Base-by-base conservation (phyloP, 2,888 invertebrate species). In the Macaria liturata region DNA sequence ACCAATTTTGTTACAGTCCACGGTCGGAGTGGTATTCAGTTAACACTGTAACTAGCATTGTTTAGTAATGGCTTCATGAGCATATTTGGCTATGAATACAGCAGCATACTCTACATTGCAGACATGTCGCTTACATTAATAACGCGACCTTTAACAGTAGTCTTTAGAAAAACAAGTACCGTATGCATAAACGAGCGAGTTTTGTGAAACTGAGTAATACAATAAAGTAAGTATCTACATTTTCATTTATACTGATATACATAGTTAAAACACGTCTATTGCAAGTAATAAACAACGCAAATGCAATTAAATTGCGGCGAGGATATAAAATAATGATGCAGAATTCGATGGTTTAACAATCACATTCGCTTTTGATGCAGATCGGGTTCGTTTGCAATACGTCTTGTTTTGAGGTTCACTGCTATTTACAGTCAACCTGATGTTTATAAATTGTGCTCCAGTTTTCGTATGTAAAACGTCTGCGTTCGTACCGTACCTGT, bases 311-410 rank as follows among this genome's bases (percentile, higher is more conserved):
- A 58, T 45, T 54, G 57, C 58, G 58, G 47, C 50, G 46, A 37
- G 32, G 20, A 37, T 32, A 42, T 32, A 54, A 49, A 54, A 43
- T 48, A 50, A 67, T 56, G 59, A 61, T 64, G 57, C 56, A 54
- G 45, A 55, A n/a, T 42, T 4, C 9, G 42, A 8, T 61, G 55
- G 53, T 59, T 51, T 55, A 59, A 66, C 57, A 65, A 67, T 71
- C 66, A 69, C 68, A 67, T 63, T 64, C 64, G 64, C 65, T 69
- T 77, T 78, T 78, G 72, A 75, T 68, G 70, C 65, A 63, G 64
- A 66, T 55, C 66, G 58, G 61, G 58, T 48, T 59, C 5, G 59
- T 66, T 65, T 71, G 71, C 66, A 47, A 67, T 72, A 69, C 63
- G 64, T 72, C 69, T 69, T 62, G 61, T 69, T 74, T 69, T 71